Evolutionary conservation across 2,888 invertebrate genomes (phyloP), one percentile per base, ranked within the genome.

Genomic region (Apoderus coryli): DNA sequence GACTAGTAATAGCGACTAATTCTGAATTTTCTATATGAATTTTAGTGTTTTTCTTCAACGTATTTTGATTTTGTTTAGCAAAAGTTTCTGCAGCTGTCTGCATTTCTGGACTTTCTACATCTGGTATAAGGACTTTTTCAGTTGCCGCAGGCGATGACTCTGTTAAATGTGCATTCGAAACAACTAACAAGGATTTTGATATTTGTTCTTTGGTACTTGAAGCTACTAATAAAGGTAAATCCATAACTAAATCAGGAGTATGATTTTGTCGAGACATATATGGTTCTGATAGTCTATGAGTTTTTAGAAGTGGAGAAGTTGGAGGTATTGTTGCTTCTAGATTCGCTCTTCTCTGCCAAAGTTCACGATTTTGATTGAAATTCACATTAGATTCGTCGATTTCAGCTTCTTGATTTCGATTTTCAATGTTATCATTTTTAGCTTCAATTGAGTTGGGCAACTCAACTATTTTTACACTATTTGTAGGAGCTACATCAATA

Each of bases 211-310:
- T 57, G 2, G 54, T 53, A 42, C 53, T 55, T 10, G 52, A 50
- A 30, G 46, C 50, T 11, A 52, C 61, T 41, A 52, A 59, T 40
- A 73, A 60, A n/a, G 84, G 84, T 44, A 84, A 60, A 58, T 81
- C 84, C 72, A 82, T 76, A 40, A 85, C 84, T 34, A 84, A 63
- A 60, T 84, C 85, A 2, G 85, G 84, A 15, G 82, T 73, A 44
- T 72, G 70, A 39, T 64, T 65, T 37, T 65, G 65, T 29, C 55
- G 44, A 34, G 53, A 53, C 19, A 49, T 35, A 36, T 49, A 51
- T 9, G 48, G 48, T 45, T 48, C 65, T 36, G 52, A 61, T 45
- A 42, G 53, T 41, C 49, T 41, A 27, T 63, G 62, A 4, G 57
- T 44, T 26, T 57, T 56, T 40, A 50, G 19, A 37, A 56, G 32